A percentile compares a stretch with the other conserved stretches of the same genome.
These are phyloP conservation scores for Halcyon chelicuti DNA, from an alignment of 2,797 vertebrate species.

Conservation along the genomic window DNA sequence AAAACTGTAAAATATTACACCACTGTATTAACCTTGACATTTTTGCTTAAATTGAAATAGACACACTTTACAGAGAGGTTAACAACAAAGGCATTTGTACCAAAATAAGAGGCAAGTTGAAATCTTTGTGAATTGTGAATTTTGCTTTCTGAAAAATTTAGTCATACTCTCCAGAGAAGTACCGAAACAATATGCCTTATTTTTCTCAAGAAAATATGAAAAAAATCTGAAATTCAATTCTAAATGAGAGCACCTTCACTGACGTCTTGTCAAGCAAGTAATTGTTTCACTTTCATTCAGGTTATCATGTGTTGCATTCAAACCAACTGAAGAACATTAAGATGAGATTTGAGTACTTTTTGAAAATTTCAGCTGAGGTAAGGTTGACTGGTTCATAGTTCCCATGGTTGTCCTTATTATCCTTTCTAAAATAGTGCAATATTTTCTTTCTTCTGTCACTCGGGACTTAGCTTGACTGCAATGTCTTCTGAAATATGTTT, in stretches of 20 bases:
- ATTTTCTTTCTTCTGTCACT: not conserved
- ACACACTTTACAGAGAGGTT: not conserved
- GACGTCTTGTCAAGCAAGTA: not conserved
- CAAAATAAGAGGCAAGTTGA: not conserved
- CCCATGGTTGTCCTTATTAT: not conserved
- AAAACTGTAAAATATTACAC: not conserved
- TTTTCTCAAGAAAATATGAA: not conserved
- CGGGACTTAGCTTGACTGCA: not conserved
- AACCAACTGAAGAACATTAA: not conserved
- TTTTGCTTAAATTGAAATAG: not conserved
- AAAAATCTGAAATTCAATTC: not conserved
- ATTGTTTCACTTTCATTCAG: not conserved
- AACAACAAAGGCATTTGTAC: not conserved
- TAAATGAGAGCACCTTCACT: not conserved
- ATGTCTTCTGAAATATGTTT: not conserved
- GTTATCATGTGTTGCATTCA: not conserved
- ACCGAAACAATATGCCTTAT: not conserved
- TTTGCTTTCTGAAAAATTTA: not conserved
- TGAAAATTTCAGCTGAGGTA: not conserved
- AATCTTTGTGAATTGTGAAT: not conserved
- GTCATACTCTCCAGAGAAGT: not conserved
- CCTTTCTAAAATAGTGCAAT: not conserved
- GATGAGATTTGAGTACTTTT: not conserved
- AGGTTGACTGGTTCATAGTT: not conserved
- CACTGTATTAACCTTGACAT: not conserved